Evolutionary conservation across 2,797 vertebrate species (phyloP).

Genomic region (Urosaurus nigricauda): DNA sequence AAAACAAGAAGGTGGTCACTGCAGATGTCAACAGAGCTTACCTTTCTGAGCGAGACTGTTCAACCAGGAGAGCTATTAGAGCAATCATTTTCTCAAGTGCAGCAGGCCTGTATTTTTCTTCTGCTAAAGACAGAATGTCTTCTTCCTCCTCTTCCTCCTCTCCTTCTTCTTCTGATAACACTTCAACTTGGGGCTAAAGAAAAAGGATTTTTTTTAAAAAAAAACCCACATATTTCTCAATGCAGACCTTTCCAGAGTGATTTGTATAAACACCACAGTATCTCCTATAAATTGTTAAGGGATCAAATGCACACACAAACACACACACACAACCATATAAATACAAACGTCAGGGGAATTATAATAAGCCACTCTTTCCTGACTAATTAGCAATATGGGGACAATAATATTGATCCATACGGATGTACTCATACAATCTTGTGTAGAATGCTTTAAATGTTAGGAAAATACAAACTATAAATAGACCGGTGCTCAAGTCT

Average conservation of each 20-base stretch:
- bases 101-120: constrained; percentile 98
- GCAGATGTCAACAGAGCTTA: constrained; percentile 63
- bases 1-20: not conserved
- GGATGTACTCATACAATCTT: not conserved
- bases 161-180: constrained; percentile 96
- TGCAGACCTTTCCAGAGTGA: not conserved
- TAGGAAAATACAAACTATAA: not conserved
- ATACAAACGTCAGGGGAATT: not conserved
- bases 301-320: not conserved
- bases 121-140: constrained; percentile 95
- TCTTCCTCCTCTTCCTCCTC: constrained; percentile 98
- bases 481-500: no score
- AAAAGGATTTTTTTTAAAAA: not conserved
- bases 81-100: constrained; percentile 99
- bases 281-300: not conserved
- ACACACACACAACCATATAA: not conserved
- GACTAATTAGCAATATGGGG: not conserved
- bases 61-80: constrained; percentile 95
- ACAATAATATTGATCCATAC: not conserved
- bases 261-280: not conserved
- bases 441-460: not conserved
- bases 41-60: constrained; percentile 98
- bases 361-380: not conserved
- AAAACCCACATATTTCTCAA: not conserved
- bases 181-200: constrained; percentile 96